A percentile compares a stretch with the other conserved stretches of the same genome.
phyloP scores from a whole-genome alignment of 2,797 vertebrate genomes.

The Melanotaenia trifasciata region DNA sequence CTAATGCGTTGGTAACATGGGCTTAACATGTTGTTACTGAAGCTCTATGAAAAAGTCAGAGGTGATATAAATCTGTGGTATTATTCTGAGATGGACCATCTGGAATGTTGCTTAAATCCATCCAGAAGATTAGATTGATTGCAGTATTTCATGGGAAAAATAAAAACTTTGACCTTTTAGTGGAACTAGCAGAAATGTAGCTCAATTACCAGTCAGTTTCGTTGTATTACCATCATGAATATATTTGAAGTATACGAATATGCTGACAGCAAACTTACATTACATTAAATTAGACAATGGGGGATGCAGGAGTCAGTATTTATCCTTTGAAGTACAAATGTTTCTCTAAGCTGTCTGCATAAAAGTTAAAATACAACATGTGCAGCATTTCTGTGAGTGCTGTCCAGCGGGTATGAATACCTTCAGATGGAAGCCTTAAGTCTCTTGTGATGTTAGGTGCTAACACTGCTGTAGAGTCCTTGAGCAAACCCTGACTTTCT shows the following conservation, averaged over 20 bases:
- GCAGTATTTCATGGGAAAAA: neutral
- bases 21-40: neutral
- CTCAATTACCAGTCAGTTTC: neutral
- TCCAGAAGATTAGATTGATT: neutral
- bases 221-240: neutral
- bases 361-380: constrained; percentile 11
- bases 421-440: constrained; percentile 19
- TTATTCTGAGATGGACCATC: neutral
- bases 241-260: neutral
- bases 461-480: constrained; percentile 41
- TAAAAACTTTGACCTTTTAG: neutral
- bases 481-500: constrained; percentile 28
- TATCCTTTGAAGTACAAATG: neutral
- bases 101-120: neutral
- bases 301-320: neutral
- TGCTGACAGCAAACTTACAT: neutral
- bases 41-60: neutral
- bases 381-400: constrained; percentile 4
- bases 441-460: constrained; percentile 15
- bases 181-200: neutral
- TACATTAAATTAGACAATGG: neutral
- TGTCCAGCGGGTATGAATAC: constrained; percentile 29
- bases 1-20: neutral
- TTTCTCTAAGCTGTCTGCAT: neutral
- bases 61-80: neutral